Conservation (phyloP, 2,888 invertebrate species). For the Standfussiana lucernea region DNA sequence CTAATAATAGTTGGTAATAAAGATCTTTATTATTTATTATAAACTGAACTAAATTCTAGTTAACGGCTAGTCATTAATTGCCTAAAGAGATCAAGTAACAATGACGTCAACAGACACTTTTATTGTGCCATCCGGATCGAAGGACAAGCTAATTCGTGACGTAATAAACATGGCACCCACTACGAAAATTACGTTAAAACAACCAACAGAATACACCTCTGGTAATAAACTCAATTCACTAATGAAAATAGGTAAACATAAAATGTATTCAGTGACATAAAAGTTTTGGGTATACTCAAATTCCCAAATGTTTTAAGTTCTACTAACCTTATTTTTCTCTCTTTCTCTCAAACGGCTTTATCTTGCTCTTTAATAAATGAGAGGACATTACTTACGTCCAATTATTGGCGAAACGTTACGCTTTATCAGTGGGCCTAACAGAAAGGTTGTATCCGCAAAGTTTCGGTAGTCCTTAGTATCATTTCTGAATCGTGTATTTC, state of each 20-base stretch:
- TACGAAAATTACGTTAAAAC: conserved; percentile 18
- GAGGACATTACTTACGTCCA: conserved; percentile 51
- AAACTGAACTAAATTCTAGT: neutral
- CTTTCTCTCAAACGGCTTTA: conserved; percentile 1
- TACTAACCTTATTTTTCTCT: conserved; percentile 7
- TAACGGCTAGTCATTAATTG: neutral
- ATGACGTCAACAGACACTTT: neutral
- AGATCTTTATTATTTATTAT: too few species aligned
- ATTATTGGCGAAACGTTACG: conserved; percentile 50
- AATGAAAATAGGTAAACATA: conserved; percentile 50
- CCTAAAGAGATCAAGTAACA: neutral
- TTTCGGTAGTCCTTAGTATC: neutral
- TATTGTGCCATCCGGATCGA: neutral
- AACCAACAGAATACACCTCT: conserved; percentile 19
- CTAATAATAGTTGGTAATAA: too few species aligned
- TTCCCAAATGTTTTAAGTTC: conserved; percentile 39
- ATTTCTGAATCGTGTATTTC: neutral
- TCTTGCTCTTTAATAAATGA: conserved; percentile 52
- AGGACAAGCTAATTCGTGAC: conserved; percentile 14
- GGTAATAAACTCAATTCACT: conserved; percentile 38
- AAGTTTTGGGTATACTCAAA: conserved; percentile 49
- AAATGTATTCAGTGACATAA: conserved; percentile 45
- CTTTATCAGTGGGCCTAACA: conserved; percentile 29
- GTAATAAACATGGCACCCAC: conserved; percentile 11
- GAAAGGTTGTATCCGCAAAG: conserved; percentile 14